These are phyloP conservation scores for Neopipo cinnamomea DNA, from an alignment of 2,113 vertebrate species.

Conservation along the genomic window DNA sequence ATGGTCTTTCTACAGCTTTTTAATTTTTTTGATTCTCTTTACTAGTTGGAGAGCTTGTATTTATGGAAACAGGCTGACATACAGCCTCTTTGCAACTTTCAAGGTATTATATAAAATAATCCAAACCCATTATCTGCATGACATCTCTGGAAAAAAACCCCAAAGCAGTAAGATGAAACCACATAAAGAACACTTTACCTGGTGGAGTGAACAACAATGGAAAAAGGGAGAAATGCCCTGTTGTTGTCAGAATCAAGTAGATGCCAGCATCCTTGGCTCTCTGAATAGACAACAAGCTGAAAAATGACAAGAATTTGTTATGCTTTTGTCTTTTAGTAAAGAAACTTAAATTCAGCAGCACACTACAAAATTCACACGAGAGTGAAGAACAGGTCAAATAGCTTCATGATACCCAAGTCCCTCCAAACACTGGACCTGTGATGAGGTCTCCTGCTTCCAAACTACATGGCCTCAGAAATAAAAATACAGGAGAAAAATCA, in stretches of 20 bases:
- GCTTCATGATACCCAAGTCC: not conserved
- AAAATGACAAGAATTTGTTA: constrained; percentile 38
- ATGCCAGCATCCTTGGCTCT: constrained; percentile 87
- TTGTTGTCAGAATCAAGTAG: constrained; percentile 86
- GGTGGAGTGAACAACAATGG: constrained; percentile 88
- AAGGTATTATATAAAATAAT: not conserved
- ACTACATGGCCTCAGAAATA: accelerated
- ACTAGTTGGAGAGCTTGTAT: not conserved
- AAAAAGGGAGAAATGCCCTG: constrained; percentile 92
- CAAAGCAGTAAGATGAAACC: not conserved
- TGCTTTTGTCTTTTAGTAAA: not conserved
- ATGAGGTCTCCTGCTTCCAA: not conserved
- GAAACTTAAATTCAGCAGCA: not conserved
- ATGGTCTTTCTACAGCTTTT: not conserved
- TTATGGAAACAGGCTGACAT: not conserved
- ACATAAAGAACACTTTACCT: constrained; percentile 75
- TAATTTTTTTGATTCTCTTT: not conserved
- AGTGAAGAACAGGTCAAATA: not conserved
- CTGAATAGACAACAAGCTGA: constrained; percentile 88
- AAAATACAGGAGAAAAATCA: not conserved
- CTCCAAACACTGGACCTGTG: not conserved
- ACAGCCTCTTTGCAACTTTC: not conserved
- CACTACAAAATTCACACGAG: not conserved
- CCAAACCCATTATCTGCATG: not conserved
- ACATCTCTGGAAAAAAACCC: not conserved